phyloP scores from a whole-genome alignment of 1,140 invertebrate species.

The Ceratina calcarata region DNA sequence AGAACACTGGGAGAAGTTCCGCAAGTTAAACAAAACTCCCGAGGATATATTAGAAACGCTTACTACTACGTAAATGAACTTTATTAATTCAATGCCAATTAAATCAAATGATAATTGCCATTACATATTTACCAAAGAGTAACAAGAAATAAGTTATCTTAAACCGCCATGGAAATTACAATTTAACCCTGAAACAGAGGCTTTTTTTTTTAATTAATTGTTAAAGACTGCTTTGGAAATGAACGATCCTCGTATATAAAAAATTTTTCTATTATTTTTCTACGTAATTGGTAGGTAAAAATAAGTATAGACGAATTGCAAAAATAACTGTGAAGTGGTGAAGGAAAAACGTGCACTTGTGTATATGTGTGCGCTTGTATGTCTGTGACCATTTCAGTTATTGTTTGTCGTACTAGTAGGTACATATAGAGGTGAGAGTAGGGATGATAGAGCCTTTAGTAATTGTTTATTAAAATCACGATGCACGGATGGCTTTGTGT shows the following conservation, averaged over 20 bases:
- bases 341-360: not conserved
- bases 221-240: not conserved
- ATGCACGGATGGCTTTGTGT: not conserved
- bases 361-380: too few relatives aligned
- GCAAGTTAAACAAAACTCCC: conserved; percentile 85
- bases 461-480: not conserved
- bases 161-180: not conserved
- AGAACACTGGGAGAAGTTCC: conserved; percentile 88
- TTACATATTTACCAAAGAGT: conserved; percentile 22
- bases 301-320: not conserved
- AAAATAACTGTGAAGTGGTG: not conserved
- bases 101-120: not conserved
- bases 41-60: conserved; percentile 90
- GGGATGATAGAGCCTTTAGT: not conserved
- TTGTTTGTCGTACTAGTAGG: not conserved
- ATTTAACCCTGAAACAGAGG: not conserved
- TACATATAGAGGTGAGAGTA: not conserved
- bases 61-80: conserved; percentile 76
- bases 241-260: not conserved
- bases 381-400: not conserved
- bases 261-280: not conserved
- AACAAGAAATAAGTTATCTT: not conserved
- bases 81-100: not conserved
- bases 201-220: conserved; percentile 1
- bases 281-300: not conserved